Percentiles rank a stretch among this genome's conserved stretches.
Conservation (phyloP, 2,797 vertebrate genomes). For the Sebastes kiyomatsui region DNA sequence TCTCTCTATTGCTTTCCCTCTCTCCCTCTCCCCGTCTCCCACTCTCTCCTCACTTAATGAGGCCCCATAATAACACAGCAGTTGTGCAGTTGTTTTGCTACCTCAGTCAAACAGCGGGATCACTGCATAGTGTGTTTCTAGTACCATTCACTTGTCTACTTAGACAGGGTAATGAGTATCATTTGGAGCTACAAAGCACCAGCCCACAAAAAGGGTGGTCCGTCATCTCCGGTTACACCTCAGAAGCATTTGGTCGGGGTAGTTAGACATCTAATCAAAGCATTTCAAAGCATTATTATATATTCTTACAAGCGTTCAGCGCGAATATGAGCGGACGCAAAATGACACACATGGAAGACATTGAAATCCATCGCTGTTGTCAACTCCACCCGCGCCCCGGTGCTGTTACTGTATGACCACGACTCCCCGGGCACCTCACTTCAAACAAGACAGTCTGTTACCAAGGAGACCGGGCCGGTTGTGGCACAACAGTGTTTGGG, state of each 20-base stretch:
- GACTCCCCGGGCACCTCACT: constrained; percentile 69
- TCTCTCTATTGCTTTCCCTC: constrained; percentile 68
- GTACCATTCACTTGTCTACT: constrained; percentile 85
- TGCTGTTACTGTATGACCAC: constrained; percentile 66
- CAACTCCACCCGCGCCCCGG: constrained; percentile 28
- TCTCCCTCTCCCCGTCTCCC: constrained; percentile 66
- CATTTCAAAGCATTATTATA: constrained; percentile 40
- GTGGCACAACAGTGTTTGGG: constrained; percentile 79
- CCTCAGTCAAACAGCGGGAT: constrained; percentile 86
- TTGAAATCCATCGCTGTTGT: constrained; percentile 53
- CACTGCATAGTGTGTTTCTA: constrained; percentile 81
- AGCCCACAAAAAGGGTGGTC: constrained; percentile 76
- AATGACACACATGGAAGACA: constrained; percentile 43
- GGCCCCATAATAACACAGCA: constrained; percentile 87
- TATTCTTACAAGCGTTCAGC: constrained; percentile 40
- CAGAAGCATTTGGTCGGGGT: constrained; percentile 61
- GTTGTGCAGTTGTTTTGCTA: constrained; percentile 88
- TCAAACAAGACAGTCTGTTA: constrained; percentile 83
- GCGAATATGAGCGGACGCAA: constrained; percentile 17
- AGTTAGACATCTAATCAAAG: constrained; percentile 72
- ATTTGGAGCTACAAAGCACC: constrained; percentile 83
- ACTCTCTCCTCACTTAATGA: constrained; percentile 87
- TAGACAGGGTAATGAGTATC: constrained; percentile 87
- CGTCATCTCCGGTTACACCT: constrained; percentile 80
- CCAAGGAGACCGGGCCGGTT: constrained; percentile 79